Evolutionary conservation across 2,888 invertebrate species (phyloP).

Genomic region (Iphiclides podalirius): DNA sequence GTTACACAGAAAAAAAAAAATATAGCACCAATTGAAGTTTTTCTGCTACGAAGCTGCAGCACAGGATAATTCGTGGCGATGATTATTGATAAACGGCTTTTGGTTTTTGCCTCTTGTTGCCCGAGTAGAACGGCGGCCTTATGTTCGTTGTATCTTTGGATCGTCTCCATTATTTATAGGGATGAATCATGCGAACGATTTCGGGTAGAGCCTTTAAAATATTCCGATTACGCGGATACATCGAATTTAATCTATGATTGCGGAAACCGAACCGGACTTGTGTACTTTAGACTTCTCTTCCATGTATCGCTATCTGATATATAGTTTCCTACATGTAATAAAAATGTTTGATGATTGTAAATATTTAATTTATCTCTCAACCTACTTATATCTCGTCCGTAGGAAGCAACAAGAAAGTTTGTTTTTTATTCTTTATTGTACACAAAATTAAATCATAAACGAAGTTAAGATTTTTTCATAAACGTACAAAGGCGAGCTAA

Average conservation of each 20-base stretch:
- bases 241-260: not conserved
- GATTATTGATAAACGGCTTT: conserved; percentile 46
- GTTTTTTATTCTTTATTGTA: too few species aligned
- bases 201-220: not conserved
- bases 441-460: too few species aligned
- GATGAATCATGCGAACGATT: not conserved
- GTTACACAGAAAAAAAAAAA: not conserved
- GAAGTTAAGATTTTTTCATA: too few species aligned
- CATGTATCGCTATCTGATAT: not conserved
- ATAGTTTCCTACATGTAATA: too few species aligned
- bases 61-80: conserved; percentile 53
- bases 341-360: too few species aligned
- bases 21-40: conserved; percentile 12
- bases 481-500: too few species aligned
- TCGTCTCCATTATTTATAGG: not conserved
- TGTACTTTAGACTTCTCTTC: not conserved
- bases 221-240: not conserved
- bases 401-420: too few species aligned
- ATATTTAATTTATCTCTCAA: too few species aligned
- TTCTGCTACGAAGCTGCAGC: conserved; percentile 36
- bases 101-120: conserved; percentile 44
- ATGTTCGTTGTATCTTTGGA: conserved; percentile 14
- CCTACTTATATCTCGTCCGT: too few species aligned
- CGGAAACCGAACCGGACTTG: not conserved
- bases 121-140: conserved; percentile 17